Percentiles rank a stretch among this genome's conserved stretches.
phyloP scores from a whole-genome alignment of 2,113 vertebrate genomes.

The Brachypodius melanocephalos region DNA sequence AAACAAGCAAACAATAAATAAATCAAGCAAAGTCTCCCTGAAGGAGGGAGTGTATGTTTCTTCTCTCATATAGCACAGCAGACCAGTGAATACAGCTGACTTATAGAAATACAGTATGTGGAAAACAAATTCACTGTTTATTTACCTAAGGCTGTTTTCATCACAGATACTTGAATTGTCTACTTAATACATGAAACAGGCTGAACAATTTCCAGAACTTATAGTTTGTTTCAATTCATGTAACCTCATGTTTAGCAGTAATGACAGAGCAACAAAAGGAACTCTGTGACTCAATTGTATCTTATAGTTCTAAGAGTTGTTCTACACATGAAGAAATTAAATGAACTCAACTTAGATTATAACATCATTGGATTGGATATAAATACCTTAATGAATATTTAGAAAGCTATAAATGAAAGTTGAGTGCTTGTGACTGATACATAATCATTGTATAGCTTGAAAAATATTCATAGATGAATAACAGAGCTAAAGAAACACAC shows the following conservation, averaged over 20 bases:
- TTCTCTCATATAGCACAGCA: neutral
- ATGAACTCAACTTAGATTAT: neutral
- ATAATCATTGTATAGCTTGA: neutral
- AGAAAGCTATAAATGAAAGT: neutral
- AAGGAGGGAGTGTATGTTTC: neutral
- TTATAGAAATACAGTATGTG: neutral
- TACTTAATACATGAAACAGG: neutral
- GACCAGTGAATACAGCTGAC: neutral
- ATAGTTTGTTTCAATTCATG: neutral
- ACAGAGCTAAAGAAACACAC: neutral
- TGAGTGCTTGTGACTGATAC: neutral
- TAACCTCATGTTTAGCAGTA: neutral
- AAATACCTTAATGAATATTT: neutral
- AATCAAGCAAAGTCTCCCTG: neutral
- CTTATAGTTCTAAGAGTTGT: neutral
- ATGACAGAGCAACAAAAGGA: neutral
- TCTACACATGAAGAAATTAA: neutral
- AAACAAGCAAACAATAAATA: conserved; percentile 32
- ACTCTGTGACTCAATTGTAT: neutral
- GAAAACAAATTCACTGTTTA: neutral
- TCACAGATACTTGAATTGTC: neutral
- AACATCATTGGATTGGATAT: neutral
- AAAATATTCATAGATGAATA: neutral
- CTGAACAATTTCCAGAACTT: neutral
- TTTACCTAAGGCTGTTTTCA: neutral